Percentiles rank a stretch among this genome's conserved stretches.
Conservation (phyloP, 2,888 invertebrate genomes). For the Limnephilus auricula region DNA sequence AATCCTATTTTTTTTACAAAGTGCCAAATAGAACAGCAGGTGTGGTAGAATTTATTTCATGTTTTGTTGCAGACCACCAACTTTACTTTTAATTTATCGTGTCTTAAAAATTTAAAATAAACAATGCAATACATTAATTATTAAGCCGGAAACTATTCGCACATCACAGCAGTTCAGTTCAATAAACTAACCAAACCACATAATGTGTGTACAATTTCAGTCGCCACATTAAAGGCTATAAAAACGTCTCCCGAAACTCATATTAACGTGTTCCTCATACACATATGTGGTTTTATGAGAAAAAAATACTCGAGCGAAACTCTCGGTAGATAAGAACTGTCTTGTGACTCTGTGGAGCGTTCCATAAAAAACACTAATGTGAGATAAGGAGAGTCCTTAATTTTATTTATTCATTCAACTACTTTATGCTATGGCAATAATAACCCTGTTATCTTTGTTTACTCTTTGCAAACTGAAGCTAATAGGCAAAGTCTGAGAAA, state of each 20-base stretch:
- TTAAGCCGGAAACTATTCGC: neutral
- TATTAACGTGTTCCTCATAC: slow-evolving; percentile 2
- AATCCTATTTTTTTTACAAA: neutral
- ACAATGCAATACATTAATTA: neutral
- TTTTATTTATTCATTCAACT: slow-evolving; percentile 39
- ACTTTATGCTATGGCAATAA: neutral
- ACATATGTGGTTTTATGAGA: neutral
- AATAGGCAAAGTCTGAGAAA: neutral
- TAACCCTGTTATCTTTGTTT: slow-evolving; percentile 45
- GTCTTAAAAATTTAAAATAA: neutral
- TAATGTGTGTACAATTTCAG: neutral
- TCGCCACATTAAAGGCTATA: neutral
- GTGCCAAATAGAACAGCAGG: neutral
- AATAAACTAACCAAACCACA: neutral
- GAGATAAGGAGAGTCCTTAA: slow-evolving; percentile 38
- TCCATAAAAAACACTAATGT: slow-evolving; percentile 56
- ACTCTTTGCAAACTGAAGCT: neutral
- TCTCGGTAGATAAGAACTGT: slow-evolving; percentile 50
- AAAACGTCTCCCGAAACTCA: neutral
- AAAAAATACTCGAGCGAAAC: slow-evolving; percentile 40
- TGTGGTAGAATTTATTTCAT: neutral
- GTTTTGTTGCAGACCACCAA: neutral
- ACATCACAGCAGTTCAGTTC: neutral
- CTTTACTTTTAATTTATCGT: neutral
- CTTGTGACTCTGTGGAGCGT: slow-evolving; percentile 48